Evolutionary conservation across 1,140 invertebrate species (phyloP).

Genomic region (Macrobrachium rosenbergii): DNA sequence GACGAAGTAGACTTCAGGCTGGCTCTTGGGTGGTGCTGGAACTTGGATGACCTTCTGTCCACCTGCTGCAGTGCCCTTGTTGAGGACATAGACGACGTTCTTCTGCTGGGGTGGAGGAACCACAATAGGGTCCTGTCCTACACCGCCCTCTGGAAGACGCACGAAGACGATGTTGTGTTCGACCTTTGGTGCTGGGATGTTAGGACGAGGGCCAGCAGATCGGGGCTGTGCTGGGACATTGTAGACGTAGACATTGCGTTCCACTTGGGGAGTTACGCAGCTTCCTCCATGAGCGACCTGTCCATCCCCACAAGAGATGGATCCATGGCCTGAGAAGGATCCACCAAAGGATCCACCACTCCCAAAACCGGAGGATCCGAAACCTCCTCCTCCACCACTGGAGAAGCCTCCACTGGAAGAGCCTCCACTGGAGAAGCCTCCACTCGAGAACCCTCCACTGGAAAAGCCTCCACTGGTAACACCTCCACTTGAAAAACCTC

Average conservation of each 20-base stretch:
- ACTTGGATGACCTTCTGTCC: slow-evolving; percentile 58
- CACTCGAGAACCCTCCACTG: neutral
- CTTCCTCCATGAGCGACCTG: no score
- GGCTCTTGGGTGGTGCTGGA: slow-evolving; percentile 33
- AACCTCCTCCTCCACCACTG: slow-evolving; percentile 30
- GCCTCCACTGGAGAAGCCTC: neutral
- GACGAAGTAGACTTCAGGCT: slow-evolving; percentile 62
- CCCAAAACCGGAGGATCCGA: no score
- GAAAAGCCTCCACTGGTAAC: neutral
- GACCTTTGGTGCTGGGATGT: slow-evolving; percentile 50
- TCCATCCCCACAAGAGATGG: no score
- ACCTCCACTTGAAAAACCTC: neutral
- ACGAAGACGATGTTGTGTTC: slow-evolving; percentile 63
- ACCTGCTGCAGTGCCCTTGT: slow-evolving; percentile 49
- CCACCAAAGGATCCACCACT: no score
- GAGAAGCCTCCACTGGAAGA: neutral
- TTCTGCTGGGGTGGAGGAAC: slow-evolving; percentile 63
- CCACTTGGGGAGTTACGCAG: slow-evolving; percentile 52
- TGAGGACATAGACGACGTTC: slow-evolving; percentile 63
- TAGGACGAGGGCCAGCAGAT: slow-evolving; percentile 39
- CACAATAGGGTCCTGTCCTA: slow-evolving; percentile 53
- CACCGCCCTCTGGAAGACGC: slow-evolving; percentile 44
- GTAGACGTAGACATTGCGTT: slow-evolving; percentile 57
- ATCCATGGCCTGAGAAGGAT: no score
- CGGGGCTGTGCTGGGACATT: slow-evolving; percentile 35